These are phyloP conservation scores for Crypturellus tataupa DNA, from an alignment of 2,797 vertebrate species.

Conservation along the genomic window DNA sequence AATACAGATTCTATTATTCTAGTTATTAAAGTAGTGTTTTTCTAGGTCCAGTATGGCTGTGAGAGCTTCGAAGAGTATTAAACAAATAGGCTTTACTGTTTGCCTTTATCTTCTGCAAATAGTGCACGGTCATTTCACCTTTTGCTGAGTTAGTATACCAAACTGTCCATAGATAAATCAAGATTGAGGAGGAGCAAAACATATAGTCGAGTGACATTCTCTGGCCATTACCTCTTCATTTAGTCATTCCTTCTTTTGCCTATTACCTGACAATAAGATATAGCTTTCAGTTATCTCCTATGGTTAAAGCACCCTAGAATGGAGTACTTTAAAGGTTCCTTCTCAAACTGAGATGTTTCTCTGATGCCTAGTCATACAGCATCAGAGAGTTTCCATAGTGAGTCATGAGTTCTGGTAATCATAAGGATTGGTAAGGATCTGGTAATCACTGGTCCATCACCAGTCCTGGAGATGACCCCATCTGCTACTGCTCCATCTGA, in stretches of 20 bases:
- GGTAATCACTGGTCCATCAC: background rate
- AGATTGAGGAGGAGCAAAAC: background rate
- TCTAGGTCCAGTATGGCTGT: background rate
- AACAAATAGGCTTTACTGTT: rapidly evolving
- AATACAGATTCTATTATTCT: background rate
- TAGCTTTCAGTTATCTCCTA: background rate
- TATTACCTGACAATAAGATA: background rate
- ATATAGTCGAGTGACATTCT: background rate
- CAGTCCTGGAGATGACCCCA: background rate
- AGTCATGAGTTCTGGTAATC: background rate
- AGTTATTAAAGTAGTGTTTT: background rate
- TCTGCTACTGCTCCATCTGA: background rate
- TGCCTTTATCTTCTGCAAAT: background rate
- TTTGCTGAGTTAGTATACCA: background rate
- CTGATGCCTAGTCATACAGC: rapidly evolving
- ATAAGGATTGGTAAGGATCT: background rate
- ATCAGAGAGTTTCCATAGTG: background rate
- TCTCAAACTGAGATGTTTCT: background rate
- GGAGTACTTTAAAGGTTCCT: background rate
- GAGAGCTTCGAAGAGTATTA: background rate
- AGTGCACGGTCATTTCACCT: background rate
- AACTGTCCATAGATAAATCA: background rate
- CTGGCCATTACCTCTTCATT: background rate
- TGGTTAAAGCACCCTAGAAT: background rate
- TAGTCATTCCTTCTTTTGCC: background rate